phyloP scores from a whole-genome alignment of 2,113 vertebrate genomes.

The Hippopotamus amphibius region DNA sequence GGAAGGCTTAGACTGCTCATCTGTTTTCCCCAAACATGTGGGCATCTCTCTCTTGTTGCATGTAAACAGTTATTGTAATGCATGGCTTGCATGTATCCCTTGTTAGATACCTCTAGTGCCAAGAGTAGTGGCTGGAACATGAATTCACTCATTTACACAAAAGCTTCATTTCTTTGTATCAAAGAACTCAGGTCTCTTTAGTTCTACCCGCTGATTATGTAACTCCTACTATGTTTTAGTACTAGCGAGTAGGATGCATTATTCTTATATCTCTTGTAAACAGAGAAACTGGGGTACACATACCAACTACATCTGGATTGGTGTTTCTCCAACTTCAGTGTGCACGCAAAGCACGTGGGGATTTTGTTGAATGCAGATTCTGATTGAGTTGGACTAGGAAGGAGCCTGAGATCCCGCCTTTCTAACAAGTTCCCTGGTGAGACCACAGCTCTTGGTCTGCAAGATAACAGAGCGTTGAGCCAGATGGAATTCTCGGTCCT shows the following conservation, averaged over 20 bases:
- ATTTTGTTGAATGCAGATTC: not conserved
- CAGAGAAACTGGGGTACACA: not conserved
- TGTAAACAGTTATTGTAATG: not conserved
- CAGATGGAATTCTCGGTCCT: not conserved
- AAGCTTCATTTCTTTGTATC: not conserved
- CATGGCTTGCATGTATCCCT: not conserved
- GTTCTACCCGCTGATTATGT: not conserved
- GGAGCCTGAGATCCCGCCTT: not conserved
- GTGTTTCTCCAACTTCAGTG: not conserved
- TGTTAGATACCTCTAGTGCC: not conserved
- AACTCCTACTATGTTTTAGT: not conserved
- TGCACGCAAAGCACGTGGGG: not conserved
- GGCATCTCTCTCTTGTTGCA: not conserved
- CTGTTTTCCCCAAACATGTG: not conserved
- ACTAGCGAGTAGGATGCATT: not conserved
- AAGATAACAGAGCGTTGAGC: not conserved
- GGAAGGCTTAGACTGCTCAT: not conserved
- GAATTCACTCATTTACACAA: not conserved
- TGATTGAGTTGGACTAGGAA: not conserved
- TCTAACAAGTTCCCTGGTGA: not conserved
- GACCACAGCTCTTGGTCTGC: not conserved
- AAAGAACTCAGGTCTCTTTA: slow-evolving; percentile 2
- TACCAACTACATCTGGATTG: not conserved
- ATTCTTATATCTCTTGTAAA: not conserved
- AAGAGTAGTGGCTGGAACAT: not conserved